Conservation (phyloP, 2,888 invertebrate genomes). For the Sinohyriopsis cumingii region DNA sequence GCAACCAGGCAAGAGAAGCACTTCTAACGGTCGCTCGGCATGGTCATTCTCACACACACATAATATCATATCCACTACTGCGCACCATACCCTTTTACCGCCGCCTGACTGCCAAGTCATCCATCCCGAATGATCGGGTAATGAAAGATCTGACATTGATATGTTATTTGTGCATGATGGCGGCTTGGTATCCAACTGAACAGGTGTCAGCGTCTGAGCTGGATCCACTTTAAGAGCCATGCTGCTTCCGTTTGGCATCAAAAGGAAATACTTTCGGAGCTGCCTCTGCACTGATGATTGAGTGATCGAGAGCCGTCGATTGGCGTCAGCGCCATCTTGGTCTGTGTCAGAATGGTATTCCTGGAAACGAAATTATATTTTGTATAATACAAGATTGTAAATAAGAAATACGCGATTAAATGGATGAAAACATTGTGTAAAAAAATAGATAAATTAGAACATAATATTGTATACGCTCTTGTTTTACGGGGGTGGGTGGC, state of each 20-base stretch:
- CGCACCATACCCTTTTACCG: conserved; percentile 51
- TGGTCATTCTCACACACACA: conserved; percentile 55
- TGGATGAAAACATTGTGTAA: too few species aligned
- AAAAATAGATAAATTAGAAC: too few species aligned
- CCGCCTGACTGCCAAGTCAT: conserved; percentile 51
- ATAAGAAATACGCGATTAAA: too few species aligned
- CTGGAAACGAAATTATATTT: too few species aligned
- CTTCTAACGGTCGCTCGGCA: conserved; percentile 44
- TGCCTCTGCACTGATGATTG: too few species aligned
- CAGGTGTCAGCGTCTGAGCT: conserved; percentile 12
- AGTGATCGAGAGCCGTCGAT: too few species aligned
- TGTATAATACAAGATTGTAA: too few species aligned
- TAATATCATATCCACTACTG: conserved; percentile 57
- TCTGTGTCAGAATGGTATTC: too few species aligned
- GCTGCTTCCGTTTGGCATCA: conserved; percentile 19
- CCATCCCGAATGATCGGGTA: conserved; percentile 57
- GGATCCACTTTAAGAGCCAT: conserved; percentile 34
- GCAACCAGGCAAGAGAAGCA: conserved; percentile 57
- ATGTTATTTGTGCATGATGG: conserved; percentile 27
- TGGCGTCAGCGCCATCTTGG: too few species aligned
- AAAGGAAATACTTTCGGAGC: conserved; percentile 26
- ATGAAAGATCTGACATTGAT: conserved; percentile 47
- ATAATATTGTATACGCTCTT: too few species aligned
- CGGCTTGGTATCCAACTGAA: conserved; percentile 9
- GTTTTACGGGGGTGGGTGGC: too few species aligned